Evolutionary conservation across 2,888 invertebrate species (phyloP).

Genomic region (Eulithis testata): DNA sequence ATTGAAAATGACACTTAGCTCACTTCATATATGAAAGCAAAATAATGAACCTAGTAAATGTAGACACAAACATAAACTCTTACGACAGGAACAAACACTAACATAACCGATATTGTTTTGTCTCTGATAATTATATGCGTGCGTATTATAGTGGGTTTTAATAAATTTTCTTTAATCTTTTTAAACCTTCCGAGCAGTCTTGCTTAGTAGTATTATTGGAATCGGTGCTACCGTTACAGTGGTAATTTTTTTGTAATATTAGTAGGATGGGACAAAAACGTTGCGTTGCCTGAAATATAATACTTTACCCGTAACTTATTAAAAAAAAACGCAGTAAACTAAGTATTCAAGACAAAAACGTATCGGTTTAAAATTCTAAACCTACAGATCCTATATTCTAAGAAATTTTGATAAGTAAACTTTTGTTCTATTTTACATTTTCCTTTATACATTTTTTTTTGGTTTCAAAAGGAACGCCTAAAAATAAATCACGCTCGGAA

Average conservation of each 20-base stretch:
- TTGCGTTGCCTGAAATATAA: slow-evolving; percentile 8
- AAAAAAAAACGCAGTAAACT: neutral
- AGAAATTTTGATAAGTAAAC: slow-evolving; percentile 9
- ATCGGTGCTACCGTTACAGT: too few species aligned
- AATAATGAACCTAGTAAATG: slow-evolving; percentile 17
- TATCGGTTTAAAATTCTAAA: slow-evolving; percentile 15
- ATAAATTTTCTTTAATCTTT: too few species aligned
- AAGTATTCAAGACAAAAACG: slow-evolving; percentile 14
- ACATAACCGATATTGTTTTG: slow-evolving; percentile 1
- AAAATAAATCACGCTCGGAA: neutral
- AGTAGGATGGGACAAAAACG: neutral
- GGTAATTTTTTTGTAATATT: neutral
- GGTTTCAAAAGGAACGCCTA: slow-evolving; percentile 34
- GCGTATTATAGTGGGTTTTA: neutral
- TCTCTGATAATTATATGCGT: neutral
- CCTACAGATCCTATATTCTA: neutral
- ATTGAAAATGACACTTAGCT: neutral
- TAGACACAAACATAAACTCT: slow-evolving; percentile 4
- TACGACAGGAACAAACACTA: slow-evolving; percentile 10
- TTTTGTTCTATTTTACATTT: slow-evolving; percentile 20
- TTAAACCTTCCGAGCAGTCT: too few species aligned
- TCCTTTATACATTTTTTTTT: slow-evolving; percentile 25
- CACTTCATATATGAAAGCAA: slow-evolving; percentile 41
- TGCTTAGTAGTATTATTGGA: too few species aligned
- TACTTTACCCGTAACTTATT: slow-evolving; percentile 2